phyloP scores from a whole-genome alignment of 64 coral and sea anemone genomes.

The Trachythela sp. region DNA sequence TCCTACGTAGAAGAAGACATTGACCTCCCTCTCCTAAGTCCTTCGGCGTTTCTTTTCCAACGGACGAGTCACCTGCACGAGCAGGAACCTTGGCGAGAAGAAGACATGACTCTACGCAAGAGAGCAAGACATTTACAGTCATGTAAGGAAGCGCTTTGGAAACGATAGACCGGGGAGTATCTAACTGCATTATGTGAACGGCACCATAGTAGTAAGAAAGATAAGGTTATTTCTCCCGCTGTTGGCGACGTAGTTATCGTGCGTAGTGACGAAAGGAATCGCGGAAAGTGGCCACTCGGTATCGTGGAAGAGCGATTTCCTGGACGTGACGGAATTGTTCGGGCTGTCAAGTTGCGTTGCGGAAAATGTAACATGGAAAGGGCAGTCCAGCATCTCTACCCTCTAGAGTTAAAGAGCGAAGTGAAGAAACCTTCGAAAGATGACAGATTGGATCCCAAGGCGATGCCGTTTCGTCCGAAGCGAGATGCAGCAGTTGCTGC shows the following conservation, averaged over 20 bases:
- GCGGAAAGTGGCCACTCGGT: not conserved
- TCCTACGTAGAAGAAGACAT: not conserved
- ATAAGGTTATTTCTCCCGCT: not conserved
- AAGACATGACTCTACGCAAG: not conserved
- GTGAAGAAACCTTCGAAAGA: too few species aligned
- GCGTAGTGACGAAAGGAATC: not conserved
- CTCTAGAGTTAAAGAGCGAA: too few species aligned
- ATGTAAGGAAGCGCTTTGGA: not conserved
- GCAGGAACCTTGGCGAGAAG: not conserved
- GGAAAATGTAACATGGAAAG: too few species aligned
- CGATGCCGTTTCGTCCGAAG: too few species aligned
- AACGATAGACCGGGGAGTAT: not conserved
- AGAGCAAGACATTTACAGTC: not conserved
- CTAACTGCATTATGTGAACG: not conserved
- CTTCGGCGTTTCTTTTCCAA: not conserved
- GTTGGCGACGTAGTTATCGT: not conserved
- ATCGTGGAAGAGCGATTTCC: not conserved
- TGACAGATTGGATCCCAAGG: too few species aligned
- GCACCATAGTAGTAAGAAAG: not conserved
- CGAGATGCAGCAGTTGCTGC: too few species aligned
- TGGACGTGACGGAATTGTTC: not conserved
- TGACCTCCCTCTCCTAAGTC: not conserved
- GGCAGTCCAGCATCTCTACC: too few species aligned
- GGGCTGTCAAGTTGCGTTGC: not conserved
- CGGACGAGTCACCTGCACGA: not conserved